Evolutionary conservation across 1,140 invertebrate genomes (phyloP), one percentile per base, ranked within the genome.

Genomic region (Sitobion miscanthi): DNA sequence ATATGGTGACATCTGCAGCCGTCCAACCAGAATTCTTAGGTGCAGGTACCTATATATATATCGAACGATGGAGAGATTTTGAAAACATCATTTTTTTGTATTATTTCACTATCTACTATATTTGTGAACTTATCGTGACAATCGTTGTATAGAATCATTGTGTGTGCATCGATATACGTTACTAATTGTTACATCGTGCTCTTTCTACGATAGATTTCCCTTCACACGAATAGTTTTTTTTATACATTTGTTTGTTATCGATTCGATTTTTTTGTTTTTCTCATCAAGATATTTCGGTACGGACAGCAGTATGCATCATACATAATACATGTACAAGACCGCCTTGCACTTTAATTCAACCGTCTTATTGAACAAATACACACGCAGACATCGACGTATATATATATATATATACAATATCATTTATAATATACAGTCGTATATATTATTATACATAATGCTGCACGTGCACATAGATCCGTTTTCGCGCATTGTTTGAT

Each of bases 401-500:
- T 89, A 90, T 90, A 62, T 90, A 62, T 89, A 38, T 62, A 62
- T 38, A 38, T 38, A 38, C 2, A 2, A 38, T 38, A 38, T 38
- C 42, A 25, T 90, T 90, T 54, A 54, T 54, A 45, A 23, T 42
- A 45, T 87, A 21, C 47, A 0, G 14, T 20, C 35, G 14, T n/a
- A 20, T 49, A 88, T 88, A 49, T 30, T 23, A 17, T 0, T 62
- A 57, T n/a, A 69, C 62, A 69, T 30, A 30, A 20, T 77, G n/a
- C 62, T 8, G 30, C 89, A 38, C 38, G 54, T 35, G 86, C 35
- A 25, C 45, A 35, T n/a, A 82, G 57, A 47, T 45, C 4, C 45
- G 42, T 69, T 91, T 62, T 49, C 17, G 90, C 47, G 42, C 30
- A 52, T 86, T 93, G 91, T 93, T 93, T 85, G 91, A 86, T 93